Evolutionary conservation across 2,113 vertebrate species (phyloP), one percentile per base, ranked within the genome.

Genomic region (Gymnocephalus cernua): DNA sequence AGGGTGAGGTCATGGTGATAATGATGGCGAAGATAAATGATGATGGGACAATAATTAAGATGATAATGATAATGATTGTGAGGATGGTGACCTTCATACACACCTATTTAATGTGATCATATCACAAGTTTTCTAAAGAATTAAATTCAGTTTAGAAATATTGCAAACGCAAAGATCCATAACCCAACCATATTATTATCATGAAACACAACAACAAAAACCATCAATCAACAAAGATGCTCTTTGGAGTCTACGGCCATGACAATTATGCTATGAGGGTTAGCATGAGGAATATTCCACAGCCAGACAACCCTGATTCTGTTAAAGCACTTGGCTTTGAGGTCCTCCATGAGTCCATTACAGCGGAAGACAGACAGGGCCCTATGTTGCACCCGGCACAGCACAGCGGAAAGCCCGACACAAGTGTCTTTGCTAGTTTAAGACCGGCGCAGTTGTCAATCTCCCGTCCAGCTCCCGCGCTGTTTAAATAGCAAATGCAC

Each of bases 21-120:
- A 89, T 73, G 74, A 83, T 67, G 74, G 72, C 54, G 74, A 78
- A 54, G 68, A 72, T 62, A 66, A 66, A 80, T 16, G 67, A 85
- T 87, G 59, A 91, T 84, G 82, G 71, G 65, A 79, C 53, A 61
- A 82, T 85, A 80, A 88, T 82, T 77, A 85, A 50, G 59, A 83
- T 77, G 78, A 82, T 82, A 21, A 69, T 69, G 77, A 85, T 68
- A 16, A 85, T 51, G 58, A 69, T n/a, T 7, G 1, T 4, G 51
- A 61, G n/a, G 47, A 58, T 2, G 63, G 25, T 75, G 79, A 90
- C 85, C 81, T 87, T 77, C 58, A 64, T 47, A 4, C 53, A 51
- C 64, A 45, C 77, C 77, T 78, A 65, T 58, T 82, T 56, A 73
- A 86, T 65, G 44, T 35, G n/a, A 87, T 35, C 16, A 12, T 19